Evolutionary conservation across 92 coral and sea anemone species (phyloP), one percentile per base, ranked within the genome.

Genomic region (Porites rus): DNA sequence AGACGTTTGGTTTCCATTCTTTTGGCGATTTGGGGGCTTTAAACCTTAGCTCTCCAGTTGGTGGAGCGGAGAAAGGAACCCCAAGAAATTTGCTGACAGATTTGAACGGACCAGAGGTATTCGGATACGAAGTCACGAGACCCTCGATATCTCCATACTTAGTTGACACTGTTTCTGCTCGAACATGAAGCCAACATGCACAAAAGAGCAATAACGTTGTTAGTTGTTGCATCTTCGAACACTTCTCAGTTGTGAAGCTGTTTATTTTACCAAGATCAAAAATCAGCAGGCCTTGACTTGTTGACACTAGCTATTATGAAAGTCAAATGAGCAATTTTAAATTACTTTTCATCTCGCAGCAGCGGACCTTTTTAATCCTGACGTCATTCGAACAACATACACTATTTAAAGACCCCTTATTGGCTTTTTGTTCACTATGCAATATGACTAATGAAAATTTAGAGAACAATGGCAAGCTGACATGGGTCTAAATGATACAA

Each of bases 61-160:
- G 91, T 75, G 89, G 88, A 59, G 62, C 31, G 28, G 77, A 43
- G 14, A 73, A 73, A 51, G 77, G 77, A 51, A 73, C 62, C 46
- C 77, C 93, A 6, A 87, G 88, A 68, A 91, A 91, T 67, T 81
- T 82, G 74, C 79, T 80, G 10, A 91, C 85, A 25, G 69, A 28
- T 28, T 77, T 77, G 51, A 60, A 63, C 69, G 69, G 58, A 60
- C 69, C 81, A 25, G 81, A 63, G 28, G 54, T 70, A 16, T 61
- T 60, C 8, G 81, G 81, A 60, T 60, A 61, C 6, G 56, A 61
- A 60, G 22, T 16, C 2, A 7, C 31, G 53, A 77, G 20, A n/a
- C 81, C 81, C 16, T 77, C 81, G 54, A 77, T 60, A 1, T 38
- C 19, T 74, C 78, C 78, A 56, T 74, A 53, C 16, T 52, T 74